A percentile compares a stretch with the other conserved stretches of the same genome.
Conservation (phyloP, 2,797 vertebrate genomes). For the Mallotus villosus region DNA sequence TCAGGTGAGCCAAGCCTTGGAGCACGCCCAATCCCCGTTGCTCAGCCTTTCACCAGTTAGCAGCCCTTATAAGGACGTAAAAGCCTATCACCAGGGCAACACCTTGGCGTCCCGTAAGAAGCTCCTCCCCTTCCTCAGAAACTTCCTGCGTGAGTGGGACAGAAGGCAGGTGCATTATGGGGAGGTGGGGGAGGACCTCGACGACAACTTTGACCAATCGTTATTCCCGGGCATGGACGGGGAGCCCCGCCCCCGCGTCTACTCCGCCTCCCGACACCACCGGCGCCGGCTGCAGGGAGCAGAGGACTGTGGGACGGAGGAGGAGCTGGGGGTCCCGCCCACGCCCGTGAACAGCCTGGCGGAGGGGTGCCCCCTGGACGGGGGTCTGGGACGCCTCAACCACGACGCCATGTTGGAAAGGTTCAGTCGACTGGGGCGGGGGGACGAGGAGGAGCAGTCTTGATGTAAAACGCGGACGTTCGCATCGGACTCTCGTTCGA, state of each 20-base stretch:
- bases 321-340: conserved; percentile 66
- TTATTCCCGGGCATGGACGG: conserved; percentile 6
- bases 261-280: conserved; percentile 21
- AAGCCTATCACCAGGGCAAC: conserved; percentile 77
- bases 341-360: conserved; percentile 89
- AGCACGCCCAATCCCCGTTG: conserved; percentile 58
- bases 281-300: conserved; percentile 14
- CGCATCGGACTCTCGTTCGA: no score
- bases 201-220: conserved; percentile 35
- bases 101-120: conserved; percentile 74
- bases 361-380: conserved; percentile 82
- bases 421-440: conserved; percentile 70
- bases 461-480: background rate
- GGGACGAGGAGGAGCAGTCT: background rate
- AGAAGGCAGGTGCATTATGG: conserved; percentile 27
- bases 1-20: conserved; percentile 75
- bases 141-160: conserved; percentile 61
- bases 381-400: conserved; percentile 75
- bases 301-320: conserved; percentile 47
- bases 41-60: conserved; percentile 64
- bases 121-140: conserved; percentile 76
- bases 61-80: conserved; percentile 65
- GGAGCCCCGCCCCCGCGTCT: conserved; percentile 16
- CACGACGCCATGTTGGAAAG: conserved; percentile 77
- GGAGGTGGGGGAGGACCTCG: conserved; percentile 31